These are phyloP conservation scores for Channallabes apus DNA, from an alignment of 2,797 vertebrate genomes.

Conservation along the genomic window DNA sequence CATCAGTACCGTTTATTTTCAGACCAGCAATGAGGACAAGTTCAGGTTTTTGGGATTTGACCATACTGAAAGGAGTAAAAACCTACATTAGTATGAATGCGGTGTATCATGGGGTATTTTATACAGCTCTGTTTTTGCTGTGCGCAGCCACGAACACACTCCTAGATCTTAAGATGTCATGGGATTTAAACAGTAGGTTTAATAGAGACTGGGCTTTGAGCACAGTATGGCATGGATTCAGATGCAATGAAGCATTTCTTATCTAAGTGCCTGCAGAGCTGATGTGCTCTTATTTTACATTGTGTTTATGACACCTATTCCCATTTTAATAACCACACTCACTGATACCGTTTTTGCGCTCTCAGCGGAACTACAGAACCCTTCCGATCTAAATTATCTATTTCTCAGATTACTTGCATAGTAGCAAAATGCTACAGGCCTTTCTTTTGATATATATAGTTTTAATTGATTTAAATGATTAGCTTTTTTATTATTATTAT, in stretches of 20 bases:
- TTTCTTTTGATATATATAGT: background rate
- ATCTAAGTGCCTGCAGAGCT: background rate
- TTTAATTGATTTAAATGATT: background rate
- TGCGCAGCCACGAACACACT: background rate
- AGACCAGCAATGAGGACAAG: background rate
- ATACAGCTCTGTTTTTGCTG: background rate
- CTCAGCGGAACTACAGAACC: background rate
- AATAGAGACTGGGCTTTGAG: background rate
- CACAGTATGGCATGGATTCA: background rate
- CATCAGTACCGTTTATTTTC: background rate
- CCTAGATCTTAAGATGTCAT: background rate
- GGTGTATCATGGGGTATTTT: background rate
- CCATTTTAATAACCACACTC: background rate
- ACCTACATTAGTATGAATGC: background rate
- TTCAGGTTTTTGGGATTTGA: background rate
- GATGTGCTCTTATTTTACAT: background rate
- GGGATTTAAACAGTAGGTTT: background rate
- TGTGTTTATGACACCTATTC: background rate
- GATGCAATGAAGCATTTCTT: background rate
- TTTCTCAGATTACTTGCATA: background rate
- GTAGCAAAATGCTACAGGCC: background rate
- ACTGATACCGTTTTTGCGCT: background rate
- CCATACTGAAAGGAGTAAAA: no score
- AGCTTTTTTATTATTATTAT: background rate
- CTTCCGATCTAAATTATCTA: background rate